Percentiles rank a stretch among this genome's conserved stretches.
Evolutionary conservation across 35 echinoderm and acorn worm genomes (phyloP).

Genomic region (Patiria miniata): DNA sequence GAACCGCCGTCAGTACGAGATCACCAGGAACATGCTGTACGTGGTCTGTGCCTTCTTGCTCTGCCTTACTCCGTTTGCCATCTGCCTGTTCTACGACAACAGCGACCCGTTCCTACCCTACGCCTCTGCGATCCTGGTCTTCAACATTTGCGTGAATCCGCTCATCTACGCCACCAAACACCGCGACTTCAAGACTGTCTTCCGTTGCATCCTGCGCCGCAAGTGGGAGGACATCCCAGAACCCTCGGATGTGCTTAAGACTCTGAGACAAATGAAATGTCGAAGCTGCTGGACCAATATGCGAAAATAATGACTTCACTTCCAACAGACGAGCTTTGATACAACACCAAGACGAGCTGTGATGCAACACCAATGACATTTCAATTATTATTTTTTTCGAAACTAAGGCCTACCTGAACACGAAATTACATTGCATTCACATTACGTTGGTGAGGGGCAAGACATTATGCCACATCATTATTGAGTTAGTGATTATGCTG

Average conservation of each 20-base stretch:
- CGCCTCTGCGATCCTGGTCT: conserved; percentile 55
- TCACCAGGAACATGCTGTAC: conserved; percentile 75
- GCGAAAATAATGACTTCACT: too few species aligned
- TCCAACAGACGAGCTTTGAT: too few species aligned
- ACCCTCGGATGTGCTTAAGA: not conserved
- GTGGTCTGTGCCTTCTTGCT: conserved; percentile 78
- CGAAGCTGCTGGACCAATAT: too few species aligned
- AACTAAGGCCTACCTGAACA: too few species aligned
- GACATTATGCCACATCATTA: too few species aligned
- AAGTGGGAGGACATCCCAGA: conserved; percentile 65
- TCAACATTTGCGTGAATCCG: conserved; percentile 74
- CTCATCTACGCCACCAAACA: conserved; percentile 84
- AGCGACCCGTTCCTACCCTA: conserved; percentile 75
- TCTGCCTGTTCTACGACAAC: conserved; percentile 64
- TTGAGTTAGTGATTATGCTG: too few species aligned
- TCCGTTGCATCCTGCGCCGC: conserved; percentile 60
- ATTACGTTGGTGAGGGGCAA: too few species aligned
- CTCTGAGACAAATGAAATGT: too few species aligned
- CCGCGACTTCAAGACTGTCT: conserved; percentile 68
- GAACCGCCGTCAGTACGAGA: conserved; percentile 63
- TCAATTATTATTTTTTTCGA: too few species aligned
- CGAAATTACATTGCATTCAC: too few species aligned
- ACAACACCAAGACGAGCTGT: too few species aligned
- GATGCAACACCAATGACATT: too few species aligned
- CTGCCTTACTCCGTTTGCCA: conserved; percentile 60